Evolutionary conservation across 2,797 vertebrate species (phyloP).

Genomic region (Chromis chromis): DNA sequence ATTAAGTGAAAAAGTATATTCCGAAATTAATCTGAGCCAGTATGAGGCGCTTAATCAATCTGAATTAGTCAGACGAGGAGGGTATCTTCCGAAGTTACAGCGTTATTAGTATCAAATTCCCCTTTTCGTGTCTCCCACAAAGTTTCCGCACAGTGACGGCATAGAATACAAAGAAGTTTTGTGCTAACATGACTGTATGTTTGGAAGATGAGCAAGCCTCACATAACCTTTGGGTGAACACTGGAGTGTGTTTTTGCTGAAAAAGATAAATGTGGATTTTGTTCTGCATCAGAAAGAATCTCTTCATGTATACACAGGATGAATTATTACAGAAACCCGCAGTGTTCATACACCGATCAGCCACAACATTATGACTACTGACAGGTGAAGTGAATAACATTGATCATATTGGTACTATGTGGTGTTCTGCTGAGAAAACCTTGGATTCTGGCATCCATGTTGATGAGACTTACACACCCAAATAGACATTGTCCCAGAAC

Average conservation of each 20-base stretch:
- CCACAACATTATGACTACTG: too few relatives aligned
- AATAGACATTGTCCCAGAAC: too few relatives aligned
- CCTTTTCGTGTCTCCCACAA: conserved; percentile 11
- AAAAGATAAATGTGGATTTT: not conserved
- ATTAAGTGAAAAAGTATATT: conserved; percentile 13
- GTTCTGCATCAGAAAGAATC: not conserved
- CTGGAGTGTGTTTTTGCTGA: not conserved
- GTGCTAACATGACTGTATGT: not conserved
- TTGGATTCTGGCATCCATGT: too few relatives aligned
- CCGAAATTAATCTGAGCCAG: conserved; percentile 17
- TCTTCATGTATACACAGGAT: not conserved
- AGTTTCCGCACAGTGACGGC: conserved; percentile 2
- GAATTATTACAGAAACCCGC: too few relatives aligned
- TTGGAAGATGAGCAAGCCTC: not conserved
- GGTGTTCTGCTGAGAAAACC: too few relatives aligned
- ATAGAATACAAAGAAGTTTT: conserved; percentile 10
- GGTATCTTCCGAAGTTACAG: conserved; percentile 2
- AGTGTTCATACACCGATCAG: too few relatives aligned
- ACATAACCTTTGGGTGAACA: not conserved
- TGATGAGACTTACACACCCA: too few relatives aligned
- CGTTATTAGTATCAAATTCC: conserved; percentile 20
- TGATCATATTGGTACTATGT: too few relatives aligned
- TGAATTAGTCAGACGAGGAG: conserved; percentile 14
- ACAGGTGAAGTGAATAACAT: too few relatives aligned
- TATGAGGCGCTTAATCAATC: conserved; percentile 3